Percentiles rank a stretch among this genome's conserved stretches.
phyloP scores from a whole-genome alignment of 2,888 invertebrate genomes.

The Julus scandinavius region DNA sequence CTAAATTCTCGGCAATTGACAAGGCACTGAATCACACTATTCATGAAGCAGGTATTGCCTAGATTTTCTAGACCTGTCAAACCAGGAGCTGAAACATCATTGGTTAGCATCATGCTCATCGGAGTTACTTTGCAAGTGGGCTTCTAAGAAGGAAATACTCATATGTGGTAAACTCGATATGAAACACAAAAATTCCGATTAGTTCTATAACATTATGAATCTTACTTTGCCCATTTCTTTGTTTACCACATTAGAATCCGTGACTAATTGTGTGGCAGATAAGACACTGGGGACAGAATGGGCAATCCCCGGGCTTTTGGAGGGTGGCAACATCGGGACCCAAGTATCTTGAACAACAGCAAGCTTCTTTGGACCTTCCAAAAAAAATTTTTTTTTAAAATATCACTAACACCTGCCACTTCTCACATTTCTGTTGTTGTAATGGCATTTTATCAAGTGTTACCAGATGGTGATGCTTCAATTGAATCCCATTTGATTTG shows the following conservation, averaged over 20 bases:
- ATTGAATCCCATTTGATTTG: conserved; percentile 51
- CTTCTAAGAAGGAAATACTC: conserved; percentile 61
- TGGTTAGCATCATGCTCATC: conserved; percentile 61
- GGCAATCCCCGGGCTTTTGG: background rate
- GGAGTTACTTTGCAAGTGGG: conserved; percentile 65
- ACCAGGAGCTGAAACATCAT: conserved; percentile 62
- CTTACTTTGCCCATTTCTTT: conserved; percentile 7
- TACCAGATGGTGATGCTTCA: conserved; percentile 24
- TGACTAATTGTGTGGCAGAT: background rate
- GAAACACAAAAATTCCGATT: too few species aligned
- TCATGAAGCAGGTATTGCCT: conserved; percentile 71
- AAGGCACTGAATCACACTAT: conserved; percentile 69
- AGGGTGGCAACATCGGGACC: conserved; percentile 46
- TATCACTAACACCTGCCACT: too few species aligned
- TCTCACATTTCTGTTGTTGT: background rate
- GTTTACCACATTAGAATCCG: background rate
- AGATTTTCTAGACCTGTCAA: conserved; percentile 69
- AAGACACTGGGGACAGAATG: background rate
- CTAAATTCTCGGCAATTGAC: conserved; percentile 68
- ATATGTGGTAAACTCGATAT: background rate
- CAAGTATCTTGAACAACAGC: conserved; percentile 22
- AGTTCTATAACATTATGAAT: background rate
- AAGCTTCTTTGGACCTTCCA: background rate
- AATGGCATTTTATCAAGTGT: background rate
- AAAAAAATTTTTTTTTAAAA: background rate